Conservation (phyloP, 2,888 invertebrate species). For the Philereme vetulata region DNA sequence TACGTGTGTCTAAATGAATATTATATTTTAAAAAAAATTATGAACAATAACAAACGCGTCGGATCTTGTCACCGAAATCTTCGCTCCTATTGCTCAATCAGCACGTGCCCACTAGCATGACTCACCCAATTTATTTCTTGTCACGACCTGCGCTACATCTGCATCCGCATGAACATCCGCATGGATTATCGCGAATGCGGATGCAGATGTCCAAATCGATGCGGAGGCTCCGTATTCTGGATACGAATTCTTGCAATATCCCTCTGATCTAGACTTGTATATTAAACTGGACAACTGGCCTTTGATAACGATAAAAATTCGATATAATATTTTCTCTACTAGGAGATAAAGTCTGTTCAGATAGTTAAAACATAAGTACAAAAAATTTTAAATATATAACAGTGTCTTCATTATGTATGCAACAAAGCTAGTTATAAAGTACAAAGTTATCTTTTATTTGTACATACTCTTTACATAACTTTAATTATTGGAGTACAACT, state of each 20-base stretch:
- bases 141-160: too few species aligned
- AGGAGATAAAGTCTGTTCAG: neutral
- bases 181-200: too few species aligned
- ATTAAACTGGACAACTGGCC: neutral
- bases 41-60: too few species aligned
- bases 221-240: too few species aligned
- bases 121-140: too few species aligned
- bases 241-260: neutral
- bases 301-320: neutral
- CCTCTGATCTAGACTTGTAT: neutral
- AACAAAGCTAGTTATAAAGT: neutral
- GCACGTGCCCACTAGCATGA: too few species aligned
- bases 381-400: neutral
- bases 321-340: neutral
- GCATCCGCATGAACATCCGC: too few species aligned
- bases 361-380: neutral
- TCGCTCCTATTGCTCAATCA: too few species aligned
- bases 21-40: too few species aligned
- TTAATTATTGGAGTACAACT: conserved; percentile 31
- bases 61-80: too few species aligned
- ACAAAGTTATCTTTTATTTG: neutral
- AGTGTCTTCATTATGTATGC: neutral
- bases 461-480: conserved; percentile 19
- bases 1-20: too few species aligned
- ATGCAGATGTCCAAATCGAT: too few species aligned